Evolutionary conservation across 2,888 invertebrate genomes (phyloP), one percentile per base, ranked within the genome.

Genomic region (Eumacrocentrus americanus): DNA sequence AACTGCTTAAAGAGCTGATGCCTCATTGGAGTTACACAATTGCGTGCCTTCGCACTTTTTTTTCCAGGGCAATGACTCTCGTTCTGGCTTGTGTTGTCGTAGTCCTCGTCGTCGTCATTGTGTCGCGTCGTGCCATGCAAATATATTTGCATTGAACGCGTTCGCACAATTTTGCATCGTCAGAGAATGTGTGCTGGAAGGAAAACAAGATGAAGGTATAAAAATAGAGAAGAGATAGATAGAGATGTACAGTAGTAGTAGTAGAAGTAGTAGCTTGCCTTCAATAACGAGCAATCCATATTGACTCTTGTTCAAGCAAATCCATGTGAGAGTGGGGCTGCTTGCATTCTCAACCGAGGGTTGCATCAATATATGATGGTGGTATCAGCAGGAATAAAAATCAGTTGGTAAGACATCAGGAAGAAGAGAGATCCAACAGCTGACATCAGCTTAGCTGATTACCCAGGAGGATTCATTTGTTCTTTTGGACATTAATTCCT

Each of bases 1-100:
- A 73, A 73, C 72, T 73, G 65, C 72, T 70, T 71, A 73, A 77
- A 72, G 68, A 73, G 72, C 66, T 65, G 67, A 57, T 34, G 29
- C 50, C 29, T 35, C 55, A 53, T 56, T 53, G 34, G 58, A 64
- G 63, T 66, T 65, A 64, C 63, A 65, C 63, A 65, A 69, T 65
- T 64, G 62, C 67, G 67, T 65, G 65, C 67, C 67, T 63, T 63
- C 65, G 61, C 64, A 68, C 22, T 65, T 71, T 72, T 72, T 71
- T 72, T 71, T 67, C 64, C 68, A 62, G 65, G 67, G 64, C 70
- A 72, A 71, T 72, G 71, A 71, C 72, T 63, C 40, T 58, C 52
- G 40, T 59, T 60, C 44, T 54, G 57, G 54, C 62, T 35, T 42
- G 3, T 11, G 42, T 46, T 12, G 46, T 44, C 11, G 40, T 40